These are phyloP conservation scores for Oxyruncus cristatus DNA, from an alignment of 2,113 vertebrate genomes.

Conservation along the genomic window DNA sequence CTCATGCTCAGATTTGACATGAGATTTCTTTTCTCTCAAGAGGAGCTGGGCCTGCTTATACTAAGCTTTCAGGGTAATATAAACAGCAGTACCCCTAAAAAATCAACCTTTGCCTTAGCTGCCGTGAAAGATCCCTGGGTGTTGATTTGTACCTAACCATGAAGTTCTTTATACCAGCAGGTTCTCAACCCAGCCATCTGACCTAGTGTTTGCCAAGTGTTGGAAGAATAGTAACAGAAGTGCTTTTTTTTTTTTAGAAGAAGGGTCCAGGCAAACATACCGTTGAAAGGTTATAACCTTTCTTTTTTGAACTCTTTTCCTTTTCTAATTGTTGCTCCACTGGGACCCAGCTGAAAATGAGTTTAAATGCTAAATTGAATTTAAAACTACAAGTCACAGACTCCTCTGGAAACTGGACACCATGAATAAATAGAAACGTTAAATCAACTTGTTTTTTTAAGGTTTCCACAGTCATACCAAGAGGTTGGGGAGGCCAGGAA, in stretches of 20 bases:
- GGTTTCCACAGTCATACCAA: constrained; percentile 61
- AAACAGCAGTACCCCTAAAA: neutral
- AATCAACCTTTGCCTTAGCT: neutral
- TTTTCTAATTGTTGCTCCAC: constrained; percentile 72
- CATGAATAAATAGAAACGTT: constrained; percentile 76
- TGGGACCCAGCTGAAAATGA: constrained; percentile 78
- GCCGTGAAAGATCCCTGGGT: neutral
- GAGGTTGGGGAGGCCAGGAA: constrained; percentile 59
- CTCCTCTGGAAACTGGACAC: constrained; percentile 75
- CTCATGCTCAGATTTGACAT: neutral
- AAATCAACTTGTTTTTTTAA: constrained; percentile 75
- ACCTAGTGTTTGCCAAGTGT: neutral
- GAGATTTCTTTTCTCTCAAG: neutral
- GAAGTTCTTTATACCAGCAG: neutral
- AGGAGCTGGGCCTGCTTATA: neutral
- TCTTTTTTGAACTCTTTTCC: constrained; percentile 69
- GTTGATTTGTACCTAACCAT: neutral
- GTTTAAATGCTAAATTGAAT: constrained; percentile 79
- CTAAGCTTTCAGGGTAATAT: neutral
- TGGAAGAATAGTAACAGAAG: neutral
- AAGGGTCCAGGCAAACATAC: constrained; percentile 12
- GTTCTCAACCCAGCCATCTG: neutral
- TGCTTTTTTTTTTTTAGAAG: neutral
- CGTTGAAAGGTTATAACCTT: constrained; percentile 56
- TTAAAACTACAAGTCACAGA: constrained; percentile 72